phyloP scores from a whole-genome alignment of 2,113 vertebrate genomes.

The Gallinago undulata region DNA sequence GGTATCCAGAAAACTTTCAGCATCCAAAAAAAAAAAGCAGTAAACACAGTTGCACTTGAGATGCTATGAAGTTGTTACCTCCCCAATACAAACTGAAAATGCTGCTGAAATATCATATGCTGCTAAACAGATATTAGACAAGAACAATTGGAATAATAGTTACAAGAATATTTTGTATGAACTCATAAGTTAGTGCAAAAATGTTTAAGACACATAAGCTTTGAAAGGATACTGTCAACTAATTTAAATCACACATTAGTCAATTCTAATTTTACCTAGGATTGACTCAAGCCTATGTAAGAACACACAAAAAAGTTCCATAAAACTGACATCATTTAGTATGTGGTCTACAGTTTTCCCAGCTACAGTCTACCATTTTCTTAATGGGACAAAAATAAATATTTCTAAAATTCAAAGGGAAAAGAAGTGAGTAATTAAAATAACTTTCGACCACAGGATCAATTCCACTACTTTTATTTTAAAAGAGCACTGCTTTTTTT shows the following conservation, averaged over 20 bases:
- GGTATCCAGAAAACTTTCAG: neutral
- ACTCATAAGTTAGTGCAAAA: neutral
- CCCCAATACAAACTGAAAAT: neutral
- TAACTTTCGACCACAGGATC: neutral
- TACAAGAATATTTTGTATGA: neutral
- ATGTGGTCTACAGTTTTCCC: neutral
- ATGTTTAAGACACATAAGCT: neutral
- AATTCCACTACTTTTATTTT: neutral
- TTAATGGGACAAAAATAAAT: neutral
- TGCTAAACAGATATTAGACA: neutral
- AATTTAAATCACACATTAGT: neutral
- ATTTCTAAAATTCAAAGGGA: neutral
- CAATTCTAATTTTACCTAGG: neutral
- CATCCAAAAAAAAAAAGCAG: neutral
- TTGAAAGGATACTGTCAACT: neutral
- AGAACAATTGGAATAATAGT: too few species aligned
- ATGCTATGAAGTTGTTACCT: neutral
- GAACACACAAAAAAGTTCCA: neutral
- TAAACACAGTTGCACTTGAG: neutral
- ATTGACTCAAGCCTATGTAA: neutral
- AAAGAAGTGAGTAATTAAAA: neutral
- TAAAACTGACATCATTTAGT: neutral
- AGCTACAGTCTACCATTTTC: neutral
- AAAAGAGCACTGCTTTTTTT: neutral
- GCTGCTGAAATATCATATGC: neutral